Base-by-base conservation (phyloP, 2,113 vertebrate genomes). In the Entelurus aequoreus region DNA sequence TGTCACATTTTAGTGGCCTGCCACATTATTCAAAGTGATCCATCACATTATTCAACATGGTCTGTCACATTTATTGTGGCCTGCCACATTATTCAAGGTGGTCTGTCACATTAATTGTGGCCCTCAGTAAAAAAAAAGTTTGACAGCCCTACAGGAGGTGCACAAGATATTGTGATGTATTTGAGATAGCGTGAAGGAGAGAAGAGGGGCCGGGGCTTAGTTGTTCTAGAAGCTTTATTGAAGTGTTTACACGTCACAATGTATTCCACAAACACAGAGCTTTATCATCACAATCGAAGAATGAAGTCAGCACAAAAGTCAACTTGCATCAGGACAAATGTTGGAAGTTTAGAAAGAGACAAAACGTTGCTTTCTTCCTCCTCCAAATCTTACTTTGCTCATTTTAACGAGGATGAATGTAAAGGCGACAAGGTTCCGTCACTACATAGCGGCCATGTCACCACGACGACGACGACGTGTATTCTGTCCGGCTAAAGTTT, bases 211-310 rank as follows among this genome's bases (percentile, higher is more conserved):
- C 75, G 9, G 59, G 49, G 28, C 56, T 54, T 71, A 71, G 19
- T 85, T 86, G 68, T 78, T 94, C 93, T 95, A 94, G 92, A 97
- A 95, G 94, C 94, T 98, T 99, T 98, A 98, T 99, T 97, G 55
- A 89, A 87, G 86, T 83, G 90, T 93, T 94, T 90, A 95, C 93
- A 96, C 92, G 88, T 95, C 93, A 97, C 94, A 94, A 95, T 90
- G 94, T 95, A 96, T 96, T 97, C 94, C 95, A 95, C 92, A 94
- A 92, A 95, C 92, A 93, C 82, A 62, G 86, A 90, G 93, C 69
- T 81, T 78, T 74, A 83, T 92, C 90, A 92, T 93, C 92, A 93
- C 92, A 91, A 93, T 83, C 88, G 79, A 88, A 84, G 86, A 90
- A 89, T 90, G 90, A 92, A 88, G 91, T 90, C 80, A 79, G 92